Percentiles rank a stretch among this genome's conserved stretches.
Evolutionary conservation across 2,888 invertebrate genomes (phyloP).

Genomic region (Zootermopsis nevadensis): DNA sequence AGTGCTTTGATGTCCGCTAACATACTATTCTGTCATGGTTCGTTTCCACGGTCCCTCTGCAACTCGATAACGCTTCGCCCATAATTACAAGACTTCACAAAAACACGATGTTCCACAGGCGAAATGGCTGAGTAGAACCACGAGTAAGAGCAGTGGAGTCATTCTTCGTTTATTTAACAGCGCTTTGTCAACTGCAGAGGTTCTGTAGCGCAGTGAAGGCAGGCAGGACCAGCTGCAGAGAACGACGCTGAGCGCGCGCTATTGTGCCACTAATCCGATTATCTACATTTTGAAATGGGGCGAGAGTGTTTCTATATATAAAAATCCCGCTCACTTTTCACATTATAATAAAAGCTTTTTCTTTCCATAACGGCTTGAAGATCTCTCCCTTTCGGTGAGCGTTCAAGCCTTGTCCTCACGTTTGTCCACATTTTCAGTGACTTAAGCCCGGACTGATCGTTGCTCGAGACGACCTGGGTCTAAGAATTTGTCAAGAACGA

Average conservation of each 20-base stretch:
- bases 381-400: too few species aligned
- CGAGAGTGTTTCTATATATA: neutral
- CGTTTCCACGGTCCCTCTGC: slow-evolving; percentile 2
- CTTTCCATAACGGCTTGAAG: slow-evolving; percentile 21
- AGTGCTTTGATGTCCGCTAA: slow-evolving; percentile 45
- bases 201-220: neutral
- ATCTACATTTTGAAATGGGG: slow-evolving; percentile 32
- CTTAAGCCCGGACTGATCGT: too few species aligned
- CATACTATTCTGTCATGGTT: slow-evolving; percentile 41
- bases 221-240: neutral
- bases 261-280: slow-evolving; percentile 34
- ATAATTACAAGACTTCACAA: neutral
- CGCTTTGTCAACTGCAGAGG: neutral
- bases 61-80: slow-evolving; percentile 24
- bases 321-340: slow-evolving; percentile 29
- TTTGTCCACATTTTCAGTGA: too few species aligned
- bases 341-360: slow-evolving; percentile 24
- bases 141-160: neutral
- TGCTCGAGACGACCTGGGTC: too few species aligned
- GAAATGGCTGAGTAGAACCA: neutral
- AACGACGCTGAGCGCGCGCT: slow-evolving; percentile 7
- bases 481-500: too few species aligned
- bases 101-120: neutral
- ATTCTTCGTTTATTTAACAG: neutral
- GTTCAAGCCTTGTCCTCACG: too few species aligned